Conservation (phyloP, 1,140 invertebrate genomes). For the Dendrolimus kikuchii region DNA sequence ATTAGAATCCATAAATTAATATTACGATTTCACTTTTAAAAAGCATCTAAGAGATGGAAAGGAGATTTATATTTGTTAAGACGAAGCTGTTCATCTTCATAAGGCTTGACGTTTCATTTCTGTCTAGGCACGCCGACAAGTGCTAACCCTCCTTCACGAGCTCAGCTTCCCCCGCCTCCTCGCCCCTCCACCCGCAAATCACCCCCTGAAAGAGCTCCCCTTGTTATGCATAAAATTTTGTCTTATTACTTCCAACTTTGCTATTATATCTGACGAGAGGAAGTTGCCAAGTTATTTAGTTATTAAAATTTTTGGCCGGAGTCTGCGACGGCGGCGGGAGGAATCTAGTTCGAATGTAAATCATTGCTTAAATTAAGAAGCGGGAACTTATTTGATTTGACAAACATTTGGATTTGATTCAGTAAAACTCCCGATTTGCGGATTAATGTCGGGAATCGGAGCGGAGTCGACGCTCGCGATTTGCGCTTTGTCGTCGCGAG, state of each 20-base stretch:
- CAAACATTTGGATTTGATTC: constrained; percentile 61
- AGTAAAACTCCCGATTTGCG: constrained; percentile 52
- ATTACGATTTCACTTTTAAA: constrained; percentile 43
- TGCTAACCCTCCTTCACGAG: constrained; percentile 28
- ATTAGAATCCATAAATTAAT: constrained; percentile 50
- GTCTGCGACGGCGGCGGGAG: constrained; percentile 26
- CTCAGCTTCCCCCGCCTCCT: constrained; percentile 12
- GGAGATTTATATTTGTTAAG: constrained; percentile 67
- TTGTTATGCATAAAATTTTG: constrained; percentile 70
- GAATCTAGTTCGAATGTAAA: constrained; percentile 60
- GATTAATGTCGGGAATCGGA: constrained; percentile 54
- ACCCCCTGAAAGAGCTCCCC: constrained; percentile 51
- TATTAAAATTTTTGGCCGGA: constrained; percentile 67
- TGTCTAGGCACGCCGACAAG: constrained; percentile 62
- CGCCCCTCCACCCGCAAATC: constrained; percentile 24
- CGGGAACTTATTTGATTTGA: constrained; percentile 63
- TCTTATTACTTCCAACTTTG: constrained; percentile 68
- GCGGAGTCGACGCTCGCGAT: constrained; percentile 28
- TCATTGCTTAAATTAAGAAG: constrained; percentile 62
- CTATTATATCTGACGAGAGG: constrained; percentile 65
- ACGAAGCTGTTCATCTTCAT: constrained; percentile 63
- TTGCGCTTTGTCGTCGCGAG: constrained; percentile 21
- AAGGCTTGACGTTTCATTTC: constrained; percentile 60
- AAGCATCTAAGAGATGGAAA: constrained; percentile 42
- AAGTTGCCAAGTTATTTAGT: constrained; percentile 68